These are phyloP conservation scores for Leptobrachium leishanense DNA, from an alignment of 2,113 vertebrate genomes.

Conservation along the genomic window DNA sequence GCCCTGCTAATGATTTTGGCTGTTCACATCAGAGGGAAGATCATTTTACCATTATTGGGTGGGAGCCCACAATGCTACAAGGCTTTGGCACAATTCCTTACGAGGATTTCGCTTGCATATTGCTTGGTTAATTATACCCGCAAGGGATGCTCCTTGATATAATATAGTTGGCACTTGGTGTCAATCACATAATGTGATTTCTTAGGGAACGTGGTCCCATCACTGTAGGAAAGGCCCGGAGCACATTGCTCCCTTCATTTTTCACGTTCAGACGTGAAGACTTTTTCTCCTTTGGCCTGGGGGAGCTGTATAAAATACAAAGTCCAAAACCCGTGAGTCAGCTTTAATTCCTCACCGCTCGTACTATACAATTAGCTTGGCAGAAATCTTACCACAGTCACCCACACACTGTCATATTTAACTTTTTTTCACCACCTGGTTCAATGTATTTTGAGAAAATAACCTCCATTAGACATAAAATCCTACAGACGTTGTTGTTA, in stretches of 20 bases:
- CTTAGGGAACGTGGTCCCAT: background rate
- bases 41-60: background rate
- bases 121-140: constrained; percentile 15
- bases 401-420: background rate
- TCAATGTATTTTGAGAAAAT: too few relatives aligned
- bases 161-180: constrained; percentile 32
- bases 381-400: background rate
- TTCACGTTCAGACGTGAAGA: constrained; percentile 4
- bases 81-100: background rate
- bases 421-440: background rate
- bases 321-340: background rate
- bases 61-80: background rate
- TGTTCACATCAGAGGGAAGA: background rate
- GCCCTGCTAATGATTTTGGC: constrained; percentile 1
- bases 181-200: constrained; percentile 45
- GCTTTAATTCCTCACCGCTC: background rate
- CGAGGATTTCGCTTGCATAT: constrained; percentile 7
- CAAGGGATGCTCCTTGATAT: constrained; percentile 13
- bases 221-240: constrained; percentile 6
- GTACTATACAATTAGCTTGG: background rate
- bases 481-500: too few relatives aligned
- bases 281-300: background rate
- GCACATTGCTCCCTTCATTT: constrained; percentile 20
- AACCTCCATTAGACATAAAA: too few relatives aligned
- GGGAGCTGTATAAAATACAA: background rate